Evolutionary conservation across 92 coral and sea anemone genomes (phyloP), one percentile per base, ranked within the genome.

Genomic region (Porites divaricata): DNA sequence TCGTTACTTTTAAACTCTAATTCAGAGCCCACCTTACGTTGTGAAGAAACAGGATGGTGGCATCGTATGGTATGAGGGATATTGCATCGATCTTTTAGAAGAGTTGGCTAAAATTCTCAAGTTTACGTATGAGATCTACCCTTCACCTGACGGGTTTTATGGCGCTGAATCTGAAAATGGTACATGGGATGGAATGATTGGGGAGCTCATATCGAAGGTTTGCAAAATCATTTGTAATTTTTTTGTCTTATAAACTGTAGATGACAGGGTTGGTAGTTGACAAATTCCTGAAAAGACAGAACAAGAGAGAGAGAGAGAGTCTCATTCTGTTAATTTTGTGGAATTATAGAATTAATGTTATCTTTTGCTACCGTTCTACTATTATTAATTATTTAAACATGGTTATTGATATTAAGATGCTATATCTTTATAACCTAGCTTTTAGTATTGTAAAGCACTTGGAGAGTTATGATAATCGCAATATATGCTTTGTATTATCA

Each of bases 161-260:
- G 98, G 98, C 49, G 78, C 78, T 13, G 59, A 77, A 63, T 20
- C 68, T 6, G 83, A 22, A 28, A 88, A 93, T 52, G 95, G 93
- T n/a, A 45, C 73, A 10, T 95, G 98, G 98, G 88, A 86, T 72
- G 98, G 98, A 21, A 86, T 92, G 91, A 88, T 95, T 26, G 79
- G 93, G 20, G 96, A 92, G 57, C 75, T 95, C 16, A 25, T 83
- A 8, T 80, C 75, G 52, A 54, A 91, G 91, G 96, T 93, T 83
- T 16, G 86, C 52, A 19, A 7, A 10, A 0, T 15, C 9, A 14
- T 13, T 35, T 35, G n/a, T n/a, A n/a, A n/a, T 35, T 35, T 2
- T 10, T 12, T 54, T 12, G 59, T 11, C 16, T 54, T 2, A 11
- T 54, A n/a, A n/a, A n/a, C n/a, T n/a, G n/a, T n/a, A 11, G 59